Evolutionary conservation across 2,113 vertebrate species (phyloP), one percentile per base, ranked within the genome.

Genomic region (Saimiri boliviensis): DNA sequence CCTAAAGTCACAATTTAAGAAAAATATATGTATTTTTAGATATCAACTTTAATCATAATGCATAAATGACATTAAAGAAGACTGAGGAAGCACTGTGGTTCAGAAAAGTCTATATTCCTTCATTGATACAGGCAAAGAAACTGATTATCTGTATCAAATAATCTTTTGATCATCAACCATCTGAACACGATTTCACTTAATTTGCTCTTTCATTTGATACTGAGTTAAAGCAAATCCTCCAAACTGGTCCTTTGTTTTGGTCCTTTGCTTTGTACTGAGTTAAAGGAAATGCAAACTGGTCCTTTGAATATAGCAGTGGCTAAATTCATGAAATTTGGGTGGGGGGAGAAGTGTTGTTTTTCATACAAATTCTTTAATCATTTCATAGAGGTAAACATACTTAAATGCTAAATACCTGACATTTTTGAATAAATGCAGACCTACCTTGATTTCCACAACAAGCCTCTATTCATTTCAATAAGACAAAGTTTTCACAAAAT

Each of bases 361-460:
- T 74, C 71, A 91, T 35, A 90, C 76, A 96, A 76, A 73, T 82
- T 95, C 6, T 68, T 91, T 74, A 76, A 71, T 95, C 52, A 81
- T 90, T 88, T 89, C 89, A 83, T 12, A 95, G 23, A 92, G 40
- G 68, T 95, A 82, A 97, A 49, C 19, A 86, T 60, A 85, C 40
- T 49, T 6, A 71, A 96, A 95, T 80, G 96, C 93, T 96, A 96
- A 97, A 94, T 86, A 85, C 25, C 82, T 97, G 73, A 85, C 30
- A 74, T 93, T 96, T 97, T 86, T 52, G 86, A 95, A 95, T 92
- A 98, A 98, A 98, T 63, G 93, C 19, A 98, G 89, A 98, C 98
- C 98, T 99, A 98, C 98, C 98, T 98, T 98, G 97, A 98, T 97
- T 96, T 98, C 90, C 97, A 98, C 97, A 98, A 98, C 95, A 98